phyloP scores from a whole-genome alignment of 2,888 invertebrate species.

The Drosophila antonietae region DNA sequence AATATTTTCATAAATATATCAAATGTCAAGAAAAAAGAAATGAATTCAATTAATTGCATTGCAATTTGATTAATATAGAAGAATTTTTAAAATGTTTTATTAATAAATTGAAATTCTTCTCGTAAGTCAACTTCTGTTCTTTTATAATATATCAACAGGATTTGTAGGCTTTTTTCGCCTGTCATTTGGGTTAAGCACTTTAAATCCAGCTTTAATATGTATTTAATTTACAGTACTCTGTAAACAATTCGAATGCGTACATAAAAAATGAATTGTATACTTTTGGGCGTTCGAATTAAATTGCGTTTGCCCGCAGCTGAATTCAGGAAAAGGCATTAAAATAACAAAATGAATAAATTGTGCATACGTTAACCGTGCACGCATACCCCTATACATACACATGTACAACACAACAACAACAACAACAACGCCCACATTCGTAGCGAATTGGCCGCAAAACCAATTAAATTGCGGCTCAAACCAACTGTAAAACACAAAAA shows the following conservation, averaged over 20 bases:
- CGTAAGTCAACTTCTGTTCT: no score
- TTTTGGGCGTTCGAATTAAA: slow-evolving; percentile 45
- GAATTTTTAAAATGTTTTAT: neutral
- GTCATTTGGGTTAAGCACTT: neutral
- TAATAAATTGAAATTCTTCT: no score
- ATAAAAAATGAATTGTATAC: slow-evolving; percentile 40
- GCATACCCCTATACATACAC: neutral
- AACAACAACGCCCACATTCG: neutral
- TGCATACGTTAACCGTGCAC: slow-evolving; percentile 20
- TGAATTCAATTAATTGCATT: neutral
- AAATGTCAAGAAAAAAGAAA: neutral
- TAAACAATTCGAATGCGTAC: neutral
- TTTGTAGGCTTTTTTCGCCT: neutral
- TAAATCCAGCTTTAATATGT: slow-evolving; percentile 1
- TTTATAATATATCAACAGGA: neutral
- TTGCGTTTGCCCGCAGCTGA: slow-evolving; percentile 6
- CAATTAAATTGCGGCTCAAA: slow-evolving; percentile 70
- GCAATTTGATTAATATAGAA: neutral
- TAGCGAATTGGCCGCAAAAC: slow-evolving; percentile 48
- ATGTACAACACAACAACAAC: neutral
- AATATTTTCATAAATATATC: neutral
- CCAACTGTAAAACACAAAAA: slow-evolving; percentile 65
- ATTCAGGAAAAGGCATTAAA: slow-evolving; percentile 31
- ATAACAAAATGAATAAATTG: slow-evolving; percentile 42
- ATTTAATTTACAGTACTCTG: slow-evolving; percentile 12